Conservation (phyloP, 2,113 vertebrate genomes). For the Crotalus viridis region DNA sequence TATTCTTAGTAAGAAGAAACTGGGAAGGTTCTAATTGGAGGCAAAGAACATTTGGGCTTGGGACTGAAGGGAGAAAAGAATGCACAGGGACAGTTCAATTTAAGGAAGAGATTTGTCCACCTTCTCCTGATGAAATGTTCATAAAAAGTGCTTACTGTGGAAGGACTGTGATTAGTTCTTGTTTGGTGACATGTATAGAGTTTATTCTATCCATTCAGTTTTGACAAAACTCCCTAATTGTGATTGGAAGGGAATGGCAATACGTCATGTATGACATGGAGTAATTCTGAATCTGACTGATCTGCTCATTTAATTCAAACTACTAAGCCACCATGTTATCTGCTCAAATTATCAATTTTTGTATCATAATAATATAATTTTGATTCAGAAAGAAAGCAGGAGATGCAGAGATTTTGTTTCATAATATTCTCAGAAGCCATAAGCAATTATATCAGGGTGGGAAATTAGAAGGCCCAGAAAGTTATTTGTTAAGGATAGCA, state of each 20-base stretch:
- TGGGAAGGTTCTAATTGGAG: not conserved
- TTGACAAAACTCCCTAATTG: not conserved
- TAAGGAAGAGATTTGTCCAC: not conserved
- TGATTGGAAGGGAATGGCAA: not conserved
- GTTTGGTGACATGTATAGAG: not conserved
- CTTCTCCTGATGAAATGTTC: not conserved
- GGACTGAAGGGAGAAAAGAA: not conserved
- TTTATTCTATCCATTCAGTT: not conserved
- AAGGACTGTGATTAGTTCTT: not conserved
- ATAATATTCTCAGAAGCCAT: not conserved
- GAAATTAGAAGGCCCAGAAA: not conserved
- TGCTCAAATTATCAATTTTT: not conserved
- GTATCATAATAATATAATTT: no score
- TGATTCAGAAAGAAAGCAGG: no score
- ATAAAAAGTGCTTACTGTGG: not conserved
- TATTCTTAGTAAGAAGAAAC: not conserved
- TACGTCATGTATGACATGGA: not conserved
- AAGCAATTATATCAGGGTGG: not conserved
- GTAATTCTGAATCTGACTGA: not conserved
- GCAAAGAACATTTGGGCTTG: not conserved
- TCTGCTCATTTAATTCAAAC: not conserved
- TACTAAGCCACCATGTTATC: not conserved
- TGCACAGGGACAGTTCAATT: not conserved
- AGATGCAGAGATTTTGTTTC: not conserved
- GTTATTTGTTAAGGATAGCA: not conserved